Evolutionary conservation across 2,888 invertebrate species (phyloP), one percentile per base, ranked within the genome.

Genomic region (Steinernema carpocapsae): DNA sequence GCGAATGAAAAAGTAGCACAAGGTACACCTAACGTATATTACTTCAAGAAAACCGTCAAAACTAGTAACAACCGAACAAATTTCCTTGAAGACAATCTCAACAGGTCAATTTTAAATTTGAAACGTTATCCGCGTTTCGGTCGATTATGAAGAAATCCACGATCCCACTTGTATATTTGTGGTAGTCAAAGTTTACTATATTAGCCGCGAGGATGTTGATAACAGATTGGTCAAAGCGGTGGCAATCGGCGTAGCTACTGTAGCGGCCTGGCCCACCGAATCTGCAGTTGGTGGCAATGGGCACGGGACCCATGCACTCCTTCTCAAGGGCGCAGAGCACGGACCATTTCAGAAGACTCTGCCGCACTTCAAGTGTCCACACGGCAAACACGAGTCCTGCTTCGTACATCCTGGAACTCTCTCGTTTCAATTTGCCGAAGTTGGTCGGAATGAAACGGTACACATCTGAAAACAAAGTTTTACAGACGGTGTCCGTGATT

Each of bases 191-290:
- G 70, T 84, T 64, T 75, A 86, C 86, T 80, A 81, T 81, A 42
- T 88, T 88, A 75, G 88, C 87, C 29, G 88, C 72, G 19, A 89
- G 79, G 6, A 89, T 82, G 76, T 89, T 89, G 17, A 89, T 79
- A 6, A 88, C 88, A 0, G 88, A 88, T 80, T 88, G 88, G 72
- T 88, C 88, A 71, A 82, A 88, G 12, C 87, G 75, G 78, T 88
- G 88, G 73, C 88, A 88, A 3, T 83, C 80, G 24, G 83, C 81
- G 72, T 88, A 88, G 10, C 24, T 19, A 1, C 22, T 10, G 46
- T 77, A 78, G 12, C 79, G 74, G 37, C 78, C 76, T 14, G 73
- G 64, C 0, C 43, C 71, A 1, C 0, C 29, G 43, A 80, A 80
- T 4, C 19, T n/a, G 32, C 80, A 80, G 0, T 45, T 19, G 0